Evolutionary conservation across 2,888 invertebrate genomes (phyloP).

Genomic region (Quadroppia sp.): DNA sequence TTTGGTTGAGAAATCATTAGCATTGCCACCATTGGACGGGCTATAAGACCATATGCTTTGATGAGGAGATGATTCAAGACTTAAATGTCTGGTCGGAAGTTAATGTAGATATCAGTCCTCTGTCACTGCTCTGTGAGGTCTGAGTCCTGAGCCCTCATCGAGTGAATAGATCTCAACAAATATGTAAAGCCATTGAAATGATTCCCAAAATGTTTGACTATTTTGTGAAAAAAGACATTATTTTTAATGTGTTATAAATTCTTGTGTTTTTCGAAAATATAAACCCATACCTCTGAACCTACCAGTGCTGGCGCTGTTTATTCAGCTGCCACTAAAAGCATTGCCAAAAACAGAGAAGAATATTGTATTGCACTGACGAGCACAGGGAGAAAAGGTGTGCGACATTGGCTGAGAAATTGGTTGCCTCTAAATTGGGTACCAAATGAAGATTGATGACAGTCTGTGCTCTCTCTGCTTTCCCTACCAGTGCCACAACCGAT

Average conservation of each 20-base stretch:
- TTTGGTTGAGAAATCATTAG: background rate
- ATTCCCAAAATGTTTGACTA: background rate
- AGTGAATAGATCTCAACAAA: background rate
- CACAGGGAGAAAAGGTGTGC: conserved; percentile 8
- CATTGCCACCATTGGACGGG: background rate
- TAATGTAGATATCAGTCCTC: conserved; percentile 7
- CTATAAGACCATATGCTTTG: background rate
- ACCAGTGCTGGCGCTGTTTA: background rate
- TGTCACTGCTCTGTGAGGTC: conserved; percentile 12
- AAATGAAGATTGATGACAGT: conserved; percentile 7
- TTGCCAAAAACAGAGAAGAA: no score
- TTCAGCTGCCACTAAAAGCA: background rate
- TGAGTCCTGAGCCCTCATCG: background rate
- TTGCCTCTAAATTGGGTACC: background rate
- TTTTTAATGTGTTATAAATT: background rate
- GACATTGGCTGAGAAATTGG: background rate
- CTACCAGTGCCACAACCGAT: no score
- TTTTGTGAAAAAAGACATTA: background rate
- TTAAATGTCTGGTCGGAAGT: background rate
- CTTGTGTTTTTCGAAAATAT: background rate
- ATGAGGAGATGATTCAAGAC: background rate
- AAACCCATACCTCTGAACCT: conserved; percentile 6
- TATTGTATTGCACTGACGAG: background rate
- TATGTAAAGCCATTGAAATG: background rate
- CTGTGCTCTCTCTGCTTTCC: no score